These are phyloP conservation scores for Clistopyga incitator DNA, from an alignment of 2,888 invertebrate genomes.

Conservation along the genomic window DNA sequence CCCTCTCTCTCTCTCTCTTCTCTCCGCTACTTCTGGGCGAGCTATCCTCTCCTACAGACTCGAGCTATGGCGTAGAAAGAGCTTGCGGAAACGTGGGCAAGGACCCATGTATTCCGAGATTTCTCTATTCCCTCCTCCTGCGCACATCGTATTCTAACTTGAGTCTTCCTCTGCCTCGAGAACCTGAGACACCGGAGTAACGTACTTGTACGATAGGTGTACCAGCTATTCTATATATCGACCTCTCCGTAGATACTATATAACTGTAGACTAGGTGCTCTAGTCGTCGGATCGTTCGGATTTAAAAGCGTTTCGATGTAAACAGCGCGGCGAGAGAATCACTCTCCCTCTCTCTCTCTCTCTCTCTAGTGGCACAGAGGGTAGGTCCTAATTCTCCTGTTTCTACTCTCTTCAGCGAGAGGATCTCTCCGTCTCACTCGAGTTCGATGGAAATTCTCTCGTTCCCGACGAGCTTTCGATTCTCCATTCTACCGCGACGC, in stretches of 20 bases:
- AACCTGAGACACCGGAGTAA: slow-evolving; percentile 59
- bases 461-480: slow-evolving; percentile 26
- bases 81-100: slow-evolving; percentile 45
- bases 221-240: slow-evolving; percentile 9
- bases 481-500: slow-evolving; percentile 21
- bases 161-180: slow-evolving; percentile 34
- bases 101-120: slow-evolving; percentile 64
- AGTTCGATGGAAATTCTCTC: slow-evolving; percentile 42
- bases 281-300: slow-evolving; percentile 63
- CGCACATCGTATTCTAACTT: slow-evolving; percentile 12
- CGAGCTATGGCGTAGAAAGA: slow-evolving; percentile 45
- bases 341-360: slow-evolving; percentile 26
- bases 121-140: slow-evolving; percentile 45
- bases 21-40: not conserved
- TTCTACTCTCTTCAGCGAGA: slow-evolving; percentile 35
- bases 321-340: slow-evolving; percentile 69
- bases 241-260: not conserved
- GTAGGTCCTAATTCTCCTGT: slow-evolving; percentile 65
- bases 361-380: slow-evolving; percentile 50
- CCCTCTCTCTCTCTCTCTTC: not conserved
- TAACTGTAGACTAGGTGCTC: slow-evolving; percentile 19
- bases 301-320: slow-evolving; percentile 81
- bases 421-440: slow-evolving; percentile 28
- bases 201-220: slow-evolving; percentile 39
- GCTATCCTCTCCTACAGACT: slow-evolving; percentile 24